Conservation (phyloP, 2,888 invertebrate species). For the Chloromyia formosa region DNA sequence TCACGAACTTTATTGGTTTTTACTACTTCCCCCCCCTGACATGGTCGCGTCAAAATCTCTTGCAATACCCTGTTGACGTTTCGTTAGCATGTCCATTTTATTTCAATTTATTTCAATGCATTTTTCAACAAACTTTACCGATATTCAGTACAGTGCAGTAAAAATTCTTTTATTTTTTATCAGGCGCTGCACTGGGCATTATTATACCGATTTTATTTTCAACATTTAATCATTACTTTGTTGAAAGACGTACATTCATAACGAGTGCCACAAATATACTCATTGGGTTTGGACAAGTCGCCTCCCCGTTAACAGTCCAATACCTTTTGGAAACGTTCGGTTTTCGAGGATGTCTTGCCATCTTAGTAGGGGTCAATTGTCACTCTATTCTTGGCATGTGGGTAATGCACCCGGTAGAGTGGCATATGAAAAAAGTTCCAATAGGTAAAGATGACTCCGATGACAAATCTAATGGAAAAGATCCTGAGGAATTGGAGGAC, state of each 20-base stretch:
- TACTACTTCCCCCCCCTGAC: no score
- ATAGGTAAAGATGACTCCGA: conserved; percentile 60
- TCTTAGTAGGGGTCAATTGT: conserved; percentile 73
- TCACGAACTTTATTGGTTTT: no score
- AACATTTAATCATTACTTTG: conserved; percentile 77
- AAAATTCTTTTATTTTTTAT: no score
- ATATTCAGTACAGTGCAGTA: no score
- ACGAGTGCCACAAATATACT: conserved; percentile 79
- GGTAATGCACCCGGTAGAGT: conserved; percentile 78
- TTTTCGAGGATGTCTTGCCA: conserved; percentile 74
- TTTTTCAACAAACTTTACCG: no score
- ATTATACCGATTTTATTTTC: conserved; percentile 78
- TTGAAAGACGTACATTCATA: conserved; percentile 73
- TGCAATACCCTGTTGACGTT: no score
- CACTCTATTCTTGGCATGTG: conserved; percentile 75
- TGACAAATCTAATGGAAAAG: not conserved
- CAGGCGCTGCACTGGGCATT: conserved; percentile 76
- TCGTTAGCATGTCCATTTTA: no score
- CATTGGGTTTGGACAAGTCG: conserved; percentile 74
- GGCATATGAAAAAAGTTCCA: conserved; percentile 70
- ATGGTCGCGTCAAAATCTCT: no score
- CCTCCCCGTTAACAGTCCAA: conserved; percentile 73
- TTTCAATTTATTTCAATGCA: no score
- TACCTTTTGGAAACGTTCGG: conserved; percentile 71
- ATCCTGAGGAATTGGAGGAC: conserved; percentile 1